Base-by-base conservation (phyloP, 2,888 invertebrate genomes). In the Nebria salina region DNA sequence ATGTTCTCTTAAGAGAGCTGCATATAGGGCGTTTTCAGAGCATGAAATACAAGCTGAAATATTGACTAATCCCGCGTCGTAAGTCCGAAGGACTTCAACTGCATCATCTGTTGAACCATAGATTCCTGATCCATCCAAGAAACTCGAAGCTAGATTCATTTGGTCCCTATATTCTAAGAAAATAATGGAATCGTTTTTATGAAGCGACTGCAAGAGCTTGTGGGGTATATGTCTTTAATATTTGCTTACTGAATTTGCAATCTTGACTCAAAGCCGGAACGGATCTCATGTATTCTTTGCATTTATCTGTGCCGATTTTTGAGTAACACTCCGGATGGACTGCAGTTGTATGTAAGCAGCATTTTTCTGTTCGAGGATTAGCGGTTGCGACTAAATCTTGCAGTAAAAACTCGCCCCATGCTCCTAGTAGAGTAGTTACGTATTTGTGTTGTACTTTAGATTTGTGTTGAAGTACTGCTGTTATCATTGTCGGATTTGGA, bases 91-190 rank as follows among this genome's bases (percentile, higher is more conserved):
- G 0, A 92, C 91, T 75, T 94, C 91, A 1, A 95, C 90, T 84
- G 94, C 93, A 83, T 93, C 93, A 76, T 94, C 93, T 0, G 94
- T 95, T 82, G 91, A 92, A 11, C 96, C 96, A 87, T 97, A 97
- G 77, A 97, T 88, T 0, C 94, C 94, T 0, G 96, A 96, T 0
- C 94, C 97, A 86, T 97, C 97, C 81, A 97, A 90, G 87, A 95
- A 96, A 1, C 95, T 92, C 0, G 96, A 95, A 0, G 94, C 97
- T 82, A 94, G 90, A 88, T 97, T 97, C 94, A 97, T 94, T 87
- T 96, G 96, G 84, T 96, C 94, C 73, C 97, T 92, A 83, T 92
- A 89, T 83, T 93, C 94, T 94, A 88, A 5, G 75, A 75, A 25
- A 9, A 78, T 34, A 34, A 34, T 34, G 5, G 34, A 5, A 34